These are phyloP conservation scores for Miichthys miiuy DNA, from an alignment of 2,797 vertebrate genomes.

Conservation along the genomic window DNA sequence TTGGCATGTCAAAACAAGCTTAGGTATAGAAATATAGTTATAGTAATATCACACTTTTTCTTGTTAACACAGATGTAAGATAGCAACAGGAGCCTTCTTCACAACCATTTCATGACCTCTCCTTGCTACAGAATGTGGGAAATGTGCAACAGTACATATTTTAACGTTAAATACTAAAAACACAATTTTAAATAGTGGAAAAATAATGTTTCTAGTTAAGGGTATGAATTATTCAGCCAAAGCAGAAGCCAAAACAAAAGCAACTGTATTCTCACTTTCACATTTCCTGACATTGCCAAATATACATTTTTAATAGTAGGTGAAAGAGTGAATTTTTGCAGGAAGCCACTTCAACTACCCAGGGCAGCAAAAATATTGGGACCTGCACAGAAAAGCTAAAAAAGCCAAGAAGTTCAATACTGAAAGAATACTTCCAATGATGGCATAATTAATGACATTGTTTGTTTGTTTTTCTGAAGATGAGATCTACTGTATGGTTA, in stretches of 20 bases:
- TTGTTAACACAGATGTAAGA: not conserved
- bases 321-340: not conserved
- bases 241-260: not conserved
- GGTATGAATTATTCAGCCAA: not conserved
- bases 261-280: too few species aligned
- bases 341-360: not conserved
- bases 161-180: not conserved
- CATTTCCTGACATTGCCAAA: not conserved
- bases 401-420: too few species aligned
- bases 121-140: not conserved
- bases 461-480: too few species aligned
- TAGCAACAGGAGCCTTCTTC: not conserved
- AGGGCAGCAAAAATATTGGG: not conserved
- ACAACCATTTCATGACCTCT: not conserved
- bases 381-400: not conserved
- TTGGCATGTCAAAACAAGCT: not conserved
- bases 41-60: slow-evolving; percentile 10
- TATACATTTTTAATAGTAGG: not conserved
- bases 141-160: not conserved
- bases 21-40: not conserved
- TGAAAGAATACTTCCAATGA: too few species aligned
- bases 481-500: too few species aligned
- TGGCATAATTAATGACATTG: too few species aligned
- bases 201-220: not conserved
- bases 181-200: not conserved